Conservation (phyloP, 2,113 vertebrate species). For the Pomatostomus ruficeps region DNA sequence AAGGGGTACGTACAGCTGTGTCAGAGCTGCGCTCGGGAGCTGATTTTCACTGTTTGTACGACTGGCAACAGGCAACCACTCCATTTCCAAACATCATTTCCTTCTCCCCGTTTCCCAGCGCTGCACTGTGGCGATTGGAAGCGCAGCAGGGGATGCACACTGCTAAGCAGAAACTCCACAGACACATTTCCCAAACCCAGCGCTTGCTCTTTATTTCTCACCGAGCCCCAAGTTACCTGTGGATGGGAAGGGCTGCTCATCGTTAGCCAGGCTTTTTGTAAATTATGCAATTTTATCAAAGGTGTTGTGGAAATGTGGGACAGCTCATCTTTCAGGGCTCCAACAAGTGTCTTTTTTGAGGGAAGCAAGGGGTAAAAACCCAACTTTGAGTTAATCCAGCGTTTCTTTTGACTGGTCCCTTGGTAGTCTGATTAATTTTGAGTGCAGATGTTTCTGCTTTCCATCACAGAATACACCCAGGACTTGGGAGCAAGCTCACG, state of each 20-base stretch:
- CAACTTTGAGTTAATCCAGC: background rate
- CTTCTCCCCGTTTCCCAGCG: background rate
- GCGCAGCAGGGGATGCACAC: background rate
- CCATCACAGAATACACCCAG: background rate
- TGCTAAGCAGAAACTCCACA: background rate
- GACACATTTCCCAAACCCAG: background rate
- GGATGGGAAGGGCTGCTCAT: background rate
- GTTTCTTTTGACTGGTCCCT: background rate
- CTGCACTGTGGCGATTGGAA: background rate
- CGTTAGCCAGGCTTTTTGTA: background rate
- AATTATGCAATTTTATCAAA: background rate
- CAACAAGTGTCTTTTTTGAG: background rate
- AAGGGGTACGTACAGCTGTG: conserved; percentile 8
- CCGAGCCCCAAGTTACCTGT: background rate
- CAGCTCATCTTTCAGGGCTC: background rate
- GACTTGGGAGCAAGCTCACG: background rate
- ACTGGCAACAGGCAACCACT: background rate
- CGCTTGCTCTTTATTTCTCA: background rate
- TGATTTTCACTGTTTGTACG: background rate
- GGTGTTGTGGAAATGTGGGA: background rate
- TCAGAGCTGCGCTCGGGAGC: background rate
- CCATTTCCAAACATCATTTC: background rate
- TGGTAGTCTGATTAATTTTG: background rate
- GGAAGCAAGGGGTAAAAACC: background rate
- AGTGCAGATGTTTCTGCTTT: conserved; percentile 11